Evolutionary conservation across 2,113 vertebrate genomes (phyloP).

Genomic region (Buteo buteo): DNA sequence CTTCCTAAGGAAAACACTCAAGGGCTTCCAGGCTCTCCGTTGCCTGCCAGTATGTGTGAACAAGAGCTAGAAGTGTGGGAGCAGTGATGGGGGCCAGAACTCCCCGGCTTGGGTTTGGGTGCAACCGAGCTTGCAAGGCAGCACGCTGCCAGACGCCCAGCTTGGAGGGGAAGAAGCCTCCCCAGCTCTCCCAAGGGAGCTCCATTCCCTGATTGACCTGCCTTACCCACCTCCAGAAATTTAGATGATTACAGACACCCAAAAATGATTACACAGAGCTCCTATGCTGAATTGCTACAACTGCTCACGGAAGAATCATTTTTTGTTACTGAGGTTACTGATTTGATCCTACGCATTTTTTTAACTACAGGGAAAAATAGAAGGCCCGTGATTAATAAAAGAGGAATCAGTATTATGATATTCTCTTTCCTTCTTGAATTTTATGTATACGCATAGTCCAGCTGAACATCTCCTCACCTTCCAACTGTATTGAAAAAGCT

Average conservation of each 20-base stretch:
- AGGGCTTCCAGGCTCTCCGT: neutral
- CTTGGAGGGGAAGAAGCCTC: neutral
- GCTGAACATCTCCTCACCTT: neutral
- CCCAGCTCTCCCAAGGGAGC: neutral
- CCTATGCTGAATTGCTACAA: neutral
- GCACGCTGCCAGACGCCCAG: accelerated
- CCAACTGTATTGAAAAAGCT: neutral
- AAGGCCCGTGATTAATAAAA: neutral
- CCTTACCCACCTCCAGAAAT: neutral
- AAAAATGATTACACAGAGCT: neutral
- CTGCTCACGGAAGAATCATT: neutral
- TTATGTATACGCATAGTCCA: neutral
- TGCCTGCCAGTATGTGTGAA: neutral
- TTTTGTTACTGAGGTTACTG: neutral
- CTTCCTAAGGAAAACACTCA: neutral
- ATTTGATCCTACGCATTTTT: neutral
- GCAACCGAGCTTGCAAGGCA: accelerated
- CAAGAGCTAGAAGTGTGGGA: neutral
- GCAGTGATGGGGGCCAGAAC: neutral
- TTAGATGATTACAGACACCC: neutral
- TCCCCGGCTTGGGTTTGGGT: neutral
- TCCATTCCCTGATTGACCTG: neutral
- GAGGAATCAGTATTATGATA: neutral
- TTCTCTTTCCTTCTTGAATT: neutral
- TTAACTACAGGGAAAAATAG: neutral